Percentiles rank a stretch among this genome's conserved stretches.
phyloP scores from a whole-genome alignment of 2,888 invertebrate genomes.

The Metellina segmentata region DNA sequence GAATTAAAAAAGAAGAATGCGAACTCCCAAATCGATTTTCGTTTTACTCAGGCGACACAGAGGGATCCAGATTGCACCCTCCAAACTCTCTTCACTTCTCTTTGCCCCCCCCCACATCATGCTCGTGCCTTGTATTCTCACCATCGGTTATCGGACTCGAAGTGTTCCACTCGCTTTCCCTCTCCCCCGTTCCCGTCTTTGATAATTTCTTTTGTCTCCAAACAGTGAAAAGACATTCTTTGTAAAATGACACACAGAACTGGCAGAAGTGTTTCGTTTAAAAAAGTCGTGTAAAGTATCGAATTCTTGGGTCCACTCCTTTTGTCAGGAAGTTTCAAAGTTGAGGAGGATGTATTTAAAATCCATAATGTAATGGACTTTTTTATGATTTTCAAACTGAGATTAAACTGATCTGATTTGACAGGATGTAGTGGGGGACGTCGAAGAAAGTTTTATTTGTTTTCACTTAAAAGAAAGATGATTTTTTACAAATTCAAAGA shows the following conservation, averaged over 20 bases:
- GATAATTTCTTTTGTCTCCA: constrained; percentile 44
- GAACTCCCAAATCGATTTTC: constrained; percentile 47
- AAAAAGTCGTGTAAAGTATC: constrained; percentile 16
- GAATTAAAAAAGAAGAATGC: constrained; percentile 44
- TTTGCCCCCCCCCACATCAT: not conserved
- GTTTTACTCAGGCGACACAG: constrained; percentile 30
- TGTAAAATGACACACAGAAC: constrained; percentile 20
- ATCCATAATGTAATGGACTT: not conserved
- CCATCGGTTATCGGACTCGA: constrained; percentile 36
- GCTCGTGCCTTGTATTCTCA: not conserved
- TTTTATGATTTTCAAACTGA: constrained; percentile 14
- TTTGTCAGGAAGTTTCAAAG: not conserved
- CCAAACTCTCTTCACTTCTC: not conserved
- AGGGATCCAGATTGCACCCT: constrained; percentile 31
- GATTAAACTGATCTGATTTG: not conserved
- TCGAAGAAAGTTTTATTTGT: not conserved
- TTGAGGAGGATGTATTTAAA: not conserved
- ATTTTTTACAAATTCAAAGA: no score
- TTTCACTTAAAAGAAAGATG: no score
- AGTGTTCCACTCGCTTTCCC: constrained; percentile 4
- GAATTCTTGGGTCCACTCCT: constrained; percentile 22
- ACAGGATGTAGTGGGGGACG: not conserved
- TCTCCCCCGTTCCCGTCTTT: not conserved
- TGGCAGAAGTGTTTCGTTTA: not conserved
- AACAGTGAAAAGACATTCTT: constrained; percentile 20